phyloP scores from a whole-genome alignment of 2,113 vertebrate genomes.

The Paramisgurnus dabryanus region DNA sequence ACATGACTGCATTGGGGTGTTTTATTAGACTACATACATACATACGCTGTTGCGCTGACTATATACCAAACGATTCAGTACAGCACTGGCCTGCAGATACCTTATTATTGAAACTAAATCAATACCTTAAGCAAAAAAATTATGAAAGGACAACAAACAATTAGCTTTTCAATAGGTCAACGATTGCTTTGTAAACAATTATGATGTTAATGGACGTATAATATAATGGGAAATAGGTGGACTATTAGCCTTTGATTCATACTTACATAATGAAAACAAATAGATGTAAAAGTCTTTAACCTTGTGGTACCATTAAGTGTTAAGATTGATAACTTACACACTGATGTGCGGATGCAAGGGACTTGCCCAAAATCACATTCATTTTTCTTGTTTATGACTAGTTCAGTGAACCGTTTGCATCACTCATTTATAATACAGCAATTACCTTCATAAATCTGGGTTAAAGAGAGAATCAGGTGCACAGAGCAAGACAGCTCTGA shows the following conservation, averaged over 20 bases:
- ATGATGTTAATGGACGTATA: background rate
- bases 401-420: background rate
- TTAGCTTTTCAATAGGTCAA: background rate
- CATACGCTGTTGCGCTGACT: too few species aligned
- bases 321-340: constrained; percentile 29
- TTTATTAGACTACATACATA: too few species aligned
- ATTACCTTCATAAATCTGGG: constrained; percentile 32
- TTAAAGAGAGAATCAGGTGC: constrained; percentile 28
- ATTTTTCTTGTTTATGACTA: constrained; percentile 29
- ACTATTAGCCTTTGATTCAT: constrained; percentile 30
- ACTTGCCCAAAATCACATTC: constrained; percentile 9
- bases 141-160: background rate
- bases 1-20: too few species aligned
- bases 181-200: background rate
- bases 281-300: constrained; percentile 35
- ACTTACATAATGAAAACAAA: constrained; percentile 27
- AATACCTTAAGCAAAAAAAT: too few species aligned
- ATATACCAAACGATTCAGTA: too few species aligned
- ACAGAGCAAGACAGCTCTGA: background rate
- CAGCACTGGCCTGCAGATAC: too few species aligned
- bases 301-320: constrained; percentile 19
- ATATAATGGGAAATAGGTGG: background rate
- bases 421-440: constrained; percentile 29
- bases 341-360: constrained; percentile 2
- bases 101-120: too few species aligned